Conservation (phyloP, 2,113 vertebrate genomes). For the Periophthalmus modestus region DNA sequence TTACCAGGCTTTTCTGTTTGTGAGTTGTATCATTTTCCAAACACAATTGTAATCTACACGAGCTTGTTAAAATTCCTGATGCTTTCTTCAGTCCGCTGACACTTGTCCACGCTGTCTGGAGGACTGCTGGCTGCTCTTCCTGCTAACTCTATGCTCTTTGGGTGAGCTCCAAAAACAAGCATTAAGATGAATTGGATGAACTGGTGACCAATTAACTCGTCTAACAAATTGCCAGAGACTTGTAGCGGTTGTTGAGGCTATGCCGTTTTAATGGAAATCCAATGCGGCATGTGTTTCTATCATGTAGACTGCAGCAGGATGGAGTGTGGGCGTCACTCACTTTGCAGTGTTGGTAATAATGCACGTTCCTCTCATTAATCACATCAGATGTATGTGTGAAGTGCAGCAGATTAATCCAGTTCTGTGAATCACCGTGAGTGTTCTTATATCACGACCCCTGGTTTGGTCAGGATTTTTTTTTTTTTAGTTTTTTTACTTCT, state of each 20-base stretch:
- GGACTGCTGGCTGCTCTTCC: conserved; percentile 44
- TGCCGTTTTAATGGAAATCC: conserved; percentile 72
- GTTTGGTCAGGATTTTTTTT: conserved; percentile 3
- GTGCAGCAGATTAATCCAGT: conserved; percentile 52
- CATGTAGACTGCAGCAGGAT: conserved; percentile 30
- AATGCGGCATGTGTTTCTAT: conserved; percentile 65
- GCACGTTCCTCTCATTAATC: conserved; percentile 56
- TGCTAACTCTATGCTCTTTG: conserved; percentile 60
- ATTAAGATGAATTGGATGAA: conserved; percentile 72
- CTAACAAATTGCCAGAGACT: conserved; percentile 72
- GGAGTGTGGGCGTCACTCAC: conserved; percentile 37
- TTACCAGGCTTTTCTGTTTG: neutral
- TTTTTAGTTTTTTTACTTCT: conserved; percentile 4
- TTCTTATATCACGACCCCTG: conserved; percentile 10
- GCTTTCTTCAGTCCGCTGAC: conserved; percentile 13
- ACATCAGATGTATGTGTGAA: conserved; percentile 48
- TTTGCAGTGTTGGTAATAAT: conserved; percentile 41
- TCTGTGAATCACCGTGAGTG: conserved; percentile 24
- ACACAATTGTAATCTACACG: conserved; percentile 12
- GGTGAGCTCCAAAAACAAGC: conserved; percentile 70
- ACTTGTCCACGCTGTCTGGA: conserved; percentile 20
- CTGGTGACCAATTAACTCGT: conserved; percentile 73
- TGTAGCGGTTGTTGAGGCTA: conserved; percentile 67
- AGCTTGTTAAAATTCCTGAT: conserved; percentile 34
- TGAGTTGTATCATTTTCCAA: conserved; percentile 12